Evolutionary conservation across 1,140 invertebrate genomes (phyloP), one percentile per base, ranked within the genome.

Genomic region (Drosophila cardini): DNA sequence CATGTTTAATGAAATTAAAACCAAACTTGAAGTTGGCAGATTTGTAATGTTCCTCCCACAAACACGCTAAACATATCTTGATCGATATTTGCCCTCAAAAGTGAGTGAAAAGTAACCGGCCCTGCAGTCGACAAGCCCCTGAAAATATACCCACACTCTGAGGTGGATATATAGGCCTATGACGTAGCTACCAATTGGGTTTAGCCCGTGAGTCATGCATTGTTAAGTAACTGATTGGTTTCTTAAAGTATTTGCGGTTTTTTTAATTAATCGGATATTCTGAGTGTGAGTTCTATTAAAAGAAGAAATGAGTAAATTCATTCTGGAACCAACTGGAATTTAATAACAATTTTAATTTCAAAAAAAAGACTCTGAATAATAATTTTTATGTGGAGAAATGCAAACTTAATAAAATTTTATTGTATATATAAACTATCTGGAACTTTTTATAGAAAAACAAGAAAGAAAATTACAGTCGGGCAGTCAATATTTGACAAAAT

Each of bases 71-170:
- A 15, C n/a, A 15, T 15, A 53, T 15, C 3, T 34, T 15, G n/a
- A 62, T 36, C 1, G 15, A 26, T 50, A 38, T 15, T 36, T 45
- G 11, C 53, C 16, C 46, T 48, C 46, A 46, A 56, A 40, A 8
- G 57, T 45, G 30, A 11, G n/a, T 48, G 32, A 36, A 61, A 61
- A 62, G 60, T 34, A 26, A 16, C 18, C 36, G 77, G 61, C 78
- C 61, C 60, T 55, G 78, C 61, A 43, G 38, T 32, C 57, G 78
- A 76, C 82, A 76, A 76, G 83, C 83, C 83, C 78, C 83, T 86
- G 82, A 86, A 82, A 57, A 34, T 30, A 68, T 56, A 72, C 83
- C 82, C 75, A 86, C 78, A 76, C 36, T 43, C 36, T 43, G 16
- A 57, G 30, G 61, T 60, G 3, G 11, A 10, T 30, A 52, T n/a